These are phyloP conservation scores for Rhodinocichla rosea DNA, from an alignment of 2,113 vertebrate species.

Conservation along the genomic window DNA sequence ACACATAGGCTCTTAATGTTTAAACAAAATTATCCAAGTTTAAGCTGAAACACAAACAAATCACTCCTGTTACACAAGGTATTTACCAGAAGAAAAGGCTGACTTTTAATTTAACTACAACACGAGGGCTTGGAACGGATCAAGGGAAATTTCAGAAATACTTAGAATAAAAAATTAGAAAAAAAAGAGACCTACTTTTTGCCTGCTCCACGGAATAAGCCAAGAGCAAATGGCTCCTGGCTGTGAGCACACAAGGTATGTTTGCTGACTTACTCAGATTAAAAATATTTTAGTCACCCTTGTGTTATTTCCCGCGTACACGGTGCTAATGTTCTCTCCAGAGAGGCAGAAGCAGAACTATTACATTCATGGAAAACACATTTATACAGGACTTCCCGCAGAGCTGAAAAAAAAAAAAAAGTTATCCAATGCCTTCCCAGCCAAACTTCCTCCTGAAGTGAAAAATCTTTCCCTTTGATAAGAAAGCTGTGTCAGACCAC, in stretches of 20 bases:
- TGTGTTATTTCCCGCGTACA: neutral
- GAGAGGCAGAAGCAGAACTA: neutral
- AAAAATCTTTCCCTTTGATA: conserved; percentile 52
- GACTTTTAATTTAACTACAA: neutral
- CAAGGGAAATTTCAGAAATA: neutral
- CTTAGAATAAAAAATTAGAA: neutral
- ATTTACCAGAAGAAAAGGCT: neutral
- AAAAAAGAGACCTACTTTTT: neutral
- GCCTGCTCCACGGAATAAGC: neutral
- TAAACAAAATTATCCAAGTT: conserved; percentile 8
- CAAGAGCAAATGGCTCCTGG: conserved; percentile 14
- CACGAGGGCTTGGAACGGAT: neutral
- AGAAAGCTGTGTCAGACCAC: neutral
- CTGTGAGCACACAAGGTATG: neutral
- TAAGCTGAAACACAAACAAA: neutral
- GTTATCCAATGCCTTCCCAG: conserved; percentile 6
- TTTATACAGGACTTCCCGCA: neutral
- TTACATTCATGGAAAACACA: conserved; percentile 1
- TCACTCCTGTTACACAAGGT: neutral
- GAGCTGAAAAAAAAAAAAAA: neutral
- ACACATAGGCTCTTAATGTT: neutral
- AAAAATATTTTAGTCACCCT: conserved; percentile 15
- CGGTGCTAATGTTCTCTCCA: neutral
- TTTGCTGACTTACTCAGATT: neutral
- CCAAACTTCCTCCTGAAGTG: conserved; percentile 33